These are phyloP conservation scores for Lepisosteus osseus DNA, from an alignment of 2,113 vertebrate genomes.

Conservation along the genomic window DNA sequence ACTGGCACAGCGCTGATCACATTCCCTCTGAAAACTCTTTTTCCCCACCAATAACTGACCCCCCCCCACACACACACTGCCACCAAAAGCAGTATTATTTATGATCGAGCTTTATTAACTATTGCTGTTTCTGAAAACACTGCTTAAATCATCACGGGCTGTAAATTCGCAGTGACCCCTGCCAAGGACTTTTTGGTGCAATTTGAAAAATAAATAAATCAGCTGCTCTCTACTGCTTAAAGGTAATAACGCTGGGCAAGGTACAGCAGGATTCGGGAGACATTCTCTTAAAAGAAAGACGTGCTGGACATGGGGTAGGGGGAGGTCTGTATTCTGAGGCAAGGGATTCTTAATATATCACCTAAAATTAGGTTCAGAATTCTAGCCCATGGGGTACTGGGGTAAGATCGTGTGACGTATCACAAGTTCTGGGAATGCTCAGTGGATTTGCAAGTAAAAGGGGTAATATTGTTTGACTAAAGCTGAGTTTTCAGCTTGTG, in stretches of 20 bases:
- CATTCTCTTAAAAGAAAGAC: slow-evolving; percentile 38
- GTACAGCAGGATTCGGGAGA: slow-evolving; percentile 1
- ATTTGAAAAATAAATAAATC: slow-evolving; percentile 49
- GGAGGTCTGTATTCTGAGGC: slow-evolving; percentile 18
- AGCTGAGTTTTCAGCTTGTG: slow-evolving; percentile 76
- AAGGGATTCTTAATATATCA: slow-evolving; percentile 58
- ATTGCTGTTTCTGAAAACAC: not conserved
- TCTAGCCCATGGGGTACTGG: slow-evolving; percentile 59
- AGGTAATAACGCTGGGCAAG: slow-evolving; percentile 43
- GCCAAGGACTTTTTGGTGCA: slow-evolving; percentile 34
- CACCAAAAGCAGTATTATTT: slow-evolving; percentile 6
- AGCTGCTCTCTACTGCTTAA: slow-evolving; percentile 30
- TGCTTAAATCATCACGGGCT: slow-evolving; percentile 45
- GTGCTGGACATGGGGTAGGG: slow-evolving; percentile 12
- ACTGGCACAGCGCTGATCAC: not conserved
- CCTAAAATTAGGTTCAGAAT: slow-evolving; percentile 74
- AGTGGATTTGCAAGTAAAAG: slow-evolving; percentile 67
- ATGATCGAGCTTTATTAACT: not conserved
- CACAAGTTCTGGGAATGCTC: slow-evolving; percentile 66
- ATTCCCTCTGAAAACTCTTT: not conserved
- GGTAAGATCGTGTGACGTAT: slow-evolving; percentile 65
- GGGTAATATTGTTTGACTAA: slow-evolving; percentile 73
- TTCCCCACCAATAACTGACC: not conserved
- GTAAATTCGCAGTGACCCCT: slow-evolving; percentile 50
- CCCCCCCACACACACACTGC: too few species aligned